These are phyloP conservation scores for Lepidocyrtinus sp. DNA, from an alignment of 2,888 invertebrate genomes.

Conservation along the genomic window DNA sequence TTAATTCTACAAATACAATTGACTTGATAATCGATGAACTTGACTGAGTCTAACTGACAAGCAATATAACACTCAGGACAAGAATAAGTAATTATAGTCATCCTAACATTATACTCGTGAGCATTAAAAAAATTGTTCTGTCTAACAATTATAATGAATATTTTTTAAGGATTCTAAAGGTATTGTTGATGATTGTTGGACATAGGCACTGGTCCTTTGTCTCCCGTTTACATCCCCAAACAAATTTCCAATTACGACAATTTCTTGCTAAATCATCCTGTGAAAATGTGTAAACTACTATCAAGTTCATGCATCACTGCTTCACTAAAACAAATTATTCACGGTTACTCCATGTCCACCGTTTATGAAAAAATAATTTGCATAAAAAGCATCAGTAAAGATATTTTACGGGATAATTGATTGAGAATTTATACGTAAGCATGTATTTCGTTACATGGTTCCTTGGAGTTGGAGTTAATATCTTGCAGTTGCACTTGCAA, in stretches of 20 bases:
- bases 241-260: neutral
- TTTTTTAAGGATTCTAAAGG: neutral
- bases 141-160: neutral
- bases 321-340: constrained; percentile 4
- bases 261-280: neutral
- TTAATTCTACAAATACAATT: neutral
- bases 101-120: too few species aligned
- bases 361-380: too few species aligned
- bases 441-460: too few species aligned
- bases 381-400: too few species aligned
- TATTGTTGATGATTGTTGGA: neutral
- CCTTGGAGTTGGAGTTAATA: too few species aligned
- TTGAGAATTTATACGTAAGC: too few species aligned
- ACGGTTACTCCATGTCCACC: neutral
- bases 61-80: constrained; percentile 13
- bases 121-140: too few species aligned
- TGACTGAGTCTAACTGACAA: constrained; percentile 24
- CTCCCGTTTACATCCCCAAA: too few species aligned
- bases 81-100: neutral
- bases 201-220: neutral
- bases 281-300: neutral
- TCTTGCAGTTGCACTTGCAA: too few species aligned
- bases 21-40: constrained; percentile 15
- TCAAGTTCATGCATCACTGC: neutral
- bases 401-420: too few species aligned